A percentile compares a stretch with the other conserved stretches of the same genome.
phyloP scores from a whole-genome alignment of 2,797 vertebrate genomes.

The Enteromius thamalakanensis region DNA sequence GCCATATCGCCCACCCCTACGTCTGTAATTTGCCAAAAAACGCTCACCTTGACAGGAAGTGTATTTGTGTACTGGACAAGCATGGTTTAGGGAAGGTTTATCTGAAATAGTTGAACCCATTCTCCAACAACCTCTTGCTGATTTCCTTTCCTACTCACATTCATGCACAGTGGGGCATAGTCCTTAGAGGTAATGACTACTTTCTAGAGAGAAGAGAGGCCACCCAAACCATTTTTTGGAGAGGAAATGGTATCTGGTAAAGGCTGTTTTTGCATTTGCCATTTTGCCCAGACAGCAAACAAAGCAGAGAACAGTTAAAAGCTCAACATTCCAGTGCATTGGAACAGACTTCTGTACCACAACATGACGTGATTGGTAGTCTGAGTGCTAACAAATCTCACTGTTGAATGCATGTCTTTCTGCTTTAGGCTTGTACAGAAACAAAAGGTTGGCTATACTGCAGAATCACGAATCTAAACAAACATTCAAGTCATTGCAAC shows the following conservation, averaged over 20 bases:
- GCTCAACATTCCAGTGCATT: slow-evolving; percentile 65
- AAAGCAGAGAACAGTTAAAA: slow-evolving; percentile 63
- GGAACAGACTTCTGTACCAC: slow-evolving; percentile 58
- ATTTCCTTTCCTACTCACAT: slow-evolving; percentile 29
- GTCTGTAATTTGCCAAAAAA: background rate
- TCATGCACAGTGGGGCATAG: background rate
- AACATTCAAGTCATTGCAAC: slow-evolving; percentile 22
- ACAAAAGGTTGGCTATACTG: slow-evolving; percentile 31
- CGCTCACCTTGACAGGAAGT: background rate
- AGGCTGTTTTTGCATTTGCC: slow-evolving; percentile 54
- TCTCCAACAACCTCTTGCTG: slow-evolving; percentile 38
- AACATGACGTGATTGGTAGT: slow-evolving; percentile 66
- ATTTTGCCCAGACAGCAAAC: slow-evolving; percentile 46
- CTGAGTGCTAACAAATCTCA: slow-evolving; percentile 5
- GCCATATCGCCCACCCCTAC: too few species aligned
- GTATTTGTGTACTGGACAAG: background rate
- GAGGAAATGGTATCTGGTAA: slow-evolving; percentile 56
- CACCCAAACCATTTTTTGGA: slow-evolving; percentile 53
- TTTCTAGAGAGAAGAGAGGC: slow-evolving; percentile 50
- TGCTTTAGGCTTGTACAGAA: slow-evolving; percentile 18
- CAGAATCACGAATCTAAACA: slow-evolving; percentile 34
- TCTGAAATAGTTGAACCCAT: slow-evolving; percentile 23
- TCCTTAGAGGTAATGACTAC: slow-evolving; percentile 36
- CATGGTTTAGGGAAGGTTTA: slow-evolving; percentile 8
- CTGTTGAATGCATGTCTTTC: slow-evolving; percentile 7